These are phyloP conservation scores for Drosophila bocqueti DNA, from an alignment of 1,140 invertebrate species.

Conservation along the genomic window DNA sequence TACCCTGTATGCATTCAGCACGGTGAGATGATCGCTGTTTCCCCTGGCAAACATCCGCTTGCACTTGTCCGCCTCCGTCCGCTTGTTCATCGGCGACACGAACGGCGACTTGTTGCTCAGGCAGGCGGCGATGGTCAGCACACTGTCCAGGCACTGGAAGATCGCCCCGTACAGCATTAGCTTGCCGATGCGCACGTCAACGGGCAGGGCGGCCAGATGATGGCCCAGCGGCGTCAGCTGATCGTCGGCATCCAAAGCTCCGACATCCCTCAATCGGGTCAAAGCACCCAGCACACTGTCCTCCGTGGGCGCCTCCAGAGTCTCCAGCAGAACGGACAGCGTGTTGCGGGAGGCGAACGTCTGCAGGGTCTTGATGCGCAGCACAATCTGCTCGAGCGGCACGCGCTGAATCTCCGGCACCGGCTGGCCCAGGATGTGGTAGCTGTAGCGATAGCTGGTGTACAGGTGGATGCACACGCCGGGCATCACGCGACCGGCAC, in stretches of 20 bases:
- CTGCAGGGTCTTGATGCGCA: conserved; percentile 94
- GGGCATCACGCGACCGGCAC: conserved; percentile 95
- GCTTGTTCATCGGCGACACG: conserved; percentile 90
- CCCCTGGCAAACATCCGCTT: conserved; percentile 90
- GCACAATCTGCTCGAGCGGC: conserved; percentile 93
- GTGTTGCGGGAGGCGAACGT: conserved; percentile 88
- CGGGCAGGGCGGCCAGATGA: conserved; percentile 94
- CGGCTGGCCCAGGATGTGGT: conserved; percentile 88
- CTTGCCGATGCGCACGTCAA: conserved; percentile 96
- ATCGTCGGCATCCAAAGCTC: conserved; percentile 92
- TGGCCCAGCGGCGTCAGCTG: conserved; percentile 95
- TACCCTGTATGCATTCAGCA: conserved; percentile 91
- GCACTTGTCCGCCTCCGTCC: conserved; percentile 89
- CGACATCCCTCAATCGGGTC: conserved; percentile 91
- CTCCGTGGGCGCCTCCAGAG: conserved; percentile 92
- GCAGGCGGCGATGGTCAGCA: conserved; percentile 96
- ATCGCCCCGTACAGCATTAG: conserved; percentile 96
- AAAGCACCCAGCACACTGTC: conserved; percentile 92
- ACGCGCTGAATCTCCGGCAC: conserved; percentile 94
- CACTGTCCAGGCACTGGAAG: conserved; percentile 96
- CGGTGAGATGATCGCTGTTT: conserved; percentile 93
- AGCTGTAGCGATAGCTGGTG: conserved; percentile 89
- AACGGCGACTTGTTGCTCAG: conserved; percentile 95
- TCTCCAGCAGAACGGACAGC: conserved; percentile 88
- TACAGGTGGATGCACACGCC: conserved; percentile 93